These are phyloP conservation scores for Lordiphosa collinella DNA, from an alignment of 1,140 invertebrate genomes.

Conservation along the genomic window DNA sequence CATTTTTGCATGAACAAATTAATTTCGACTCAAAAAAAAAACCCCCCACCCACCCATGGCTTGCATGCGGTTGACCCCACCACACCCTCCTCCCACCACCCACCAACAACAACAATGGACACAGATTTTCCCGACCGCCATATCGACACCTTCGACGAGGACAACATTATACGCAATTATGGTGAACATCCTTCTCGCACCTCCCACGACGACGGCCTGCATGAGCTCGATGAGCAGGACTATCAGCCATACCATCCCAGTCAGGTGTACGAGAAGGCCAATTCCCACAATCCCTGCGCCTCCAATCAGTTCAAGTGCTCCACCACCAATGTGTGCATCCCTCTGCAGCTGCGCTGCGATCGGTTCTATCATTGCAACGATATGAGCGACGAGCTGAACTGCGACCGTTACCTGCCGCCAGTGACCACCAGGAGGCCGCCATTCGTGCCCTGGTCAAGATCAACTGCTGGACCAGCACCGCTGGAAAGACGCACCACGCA, in stretches of 20 bases:
- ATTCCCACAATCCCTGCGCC: slow-evolving; percentile 41
- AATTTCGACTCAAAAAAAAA: not conserved
- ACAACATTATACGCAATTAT: slow-evolving; percentile 58
- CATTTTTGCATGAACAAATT: slow-evolving; percentile 49
- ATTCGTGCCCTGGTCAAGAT: slow-evolving; percentile 1
- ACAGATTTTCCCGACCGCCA: slow-evolving; percentile 12
- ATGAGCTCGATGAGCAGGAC: slow-evolving; percentile 36
- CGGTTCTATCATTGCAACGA: slow-evolving; percentile 87
- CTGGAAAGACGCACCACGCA: slow-evolving; percentile 13
- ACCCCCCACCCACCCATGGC: slow-evolving; percentile 15
- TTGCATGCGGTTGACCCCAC: slow-evolving; percentile 43
- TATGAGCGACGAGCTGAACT: slow-evolving; percentile 86
- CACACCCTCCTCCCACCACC: not conserved
- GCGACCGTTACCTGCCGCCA: slow-evolving; percentile 68
- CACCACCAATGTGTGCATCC: slow-evolving; percentile 84
- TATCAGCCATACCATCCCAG: slow-evolving; percentile 40
- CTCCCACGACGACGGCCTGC: slow-evolving; percentile 7
- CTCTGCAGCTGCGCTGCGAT: slow-evolving; percentile 85
- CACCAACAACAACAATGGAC: not conserved
- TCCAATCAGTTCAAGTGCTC: slow-evolving; percentile 80
- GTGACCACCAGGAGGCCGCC: not conserved
- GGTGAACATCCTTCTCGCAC: slow-evolving; percentile 10
- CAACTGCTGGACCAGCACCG: not conserved
- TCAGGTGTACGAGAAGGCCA: slow-evolving; percentile 44
- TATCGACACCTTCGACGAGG: slow-evolving; percentile 35